These are phyloP conservation scores for Fratercula arctica DNA, from an alignment of 2,797 vertebrate genomes.

Conservation along the genomic window DNA sequence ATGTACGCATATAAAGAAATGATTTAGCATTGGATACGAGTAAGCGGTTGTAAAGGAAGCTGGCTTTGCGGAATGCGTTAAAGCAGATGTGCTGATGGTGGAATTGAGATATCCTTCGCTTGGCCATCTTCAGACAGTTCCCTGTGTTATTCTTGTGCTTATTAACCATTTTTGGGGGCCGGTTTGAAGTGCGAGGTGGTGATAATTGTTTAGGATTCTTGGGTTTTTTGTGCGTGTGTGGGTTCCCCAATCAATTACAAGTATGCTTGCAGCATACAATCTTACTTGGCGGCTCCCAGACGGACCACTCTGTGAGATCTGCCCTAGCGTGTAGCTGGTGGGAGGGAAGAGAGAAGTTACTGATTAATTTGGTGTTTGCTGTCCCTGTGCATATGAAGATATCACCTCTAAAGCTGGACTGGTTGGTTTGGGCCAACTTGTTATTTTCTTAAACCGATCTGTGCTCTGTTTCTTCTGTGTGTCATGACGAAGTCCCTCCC, in stretches of 20 bases:
- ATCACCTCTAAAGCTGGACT: background rate
- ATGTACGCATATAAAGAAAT: accelerated
- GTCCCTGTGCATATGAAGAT: background rate
- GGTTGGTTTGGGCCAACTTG: background rate
- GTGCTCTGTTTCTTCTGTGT: background rate
- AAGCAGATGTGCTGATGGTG: background rate
- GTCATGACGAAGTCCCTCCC: background rate
- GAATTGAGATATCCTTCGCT: background rate
- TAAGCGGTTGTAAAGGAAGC: background rate
- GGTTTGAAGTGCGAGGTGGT: background rate
- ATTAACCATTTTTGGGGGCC: background rate
- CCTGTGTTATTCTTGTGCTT: background rate
- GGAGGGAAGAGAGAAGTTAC: background rate
- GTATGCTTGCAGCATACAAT: no score
- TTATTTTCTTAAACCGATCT: background rate
- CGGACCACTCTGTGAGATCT: background rate
- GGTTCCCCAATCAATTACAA: background rate
- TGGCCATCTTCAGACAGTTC: background rate
- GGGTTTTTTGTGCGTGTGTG: no score
- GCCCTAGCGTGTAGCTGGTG: background rate
- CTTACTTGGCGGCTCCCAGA: background rate
- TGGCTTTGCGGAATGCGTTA: background rate
- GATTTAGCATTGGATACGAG: background rate
- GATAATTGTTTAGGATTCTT: background rate
- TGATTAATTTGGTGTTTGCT: background rate